Evolutionary conservation across 2,797 vertebrate species (phyloP).

Genomic region (Caiman crocodilus): DNA sequence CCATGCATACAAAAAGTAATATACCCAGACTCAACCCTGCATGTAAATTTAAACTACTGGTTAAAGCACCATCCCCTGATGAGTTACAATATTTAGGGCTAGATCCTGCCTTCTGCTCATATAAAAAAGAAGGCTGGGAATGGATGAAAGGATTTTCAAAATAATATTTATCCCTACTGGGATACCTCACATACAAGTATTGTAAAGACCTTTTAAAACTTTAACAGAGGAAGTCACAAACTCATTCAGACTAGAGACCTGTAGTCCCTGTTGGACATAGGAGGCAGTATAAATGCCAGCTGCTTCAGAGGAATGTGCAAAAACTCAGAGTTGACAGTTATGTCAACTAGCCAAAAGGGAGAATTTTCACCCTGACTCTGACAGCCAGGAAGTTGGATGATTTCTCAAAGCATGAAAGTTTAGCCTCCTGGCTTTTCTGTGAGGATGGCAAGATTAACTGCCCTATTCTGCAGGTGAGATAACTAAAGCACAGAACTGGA

Average conservation of each 20-base stretch:
- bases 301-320: background rate
- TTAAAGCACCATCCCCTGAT: background rate
- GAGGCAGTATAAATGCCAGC: background rate
- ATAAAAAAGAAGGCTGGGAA: background rate
- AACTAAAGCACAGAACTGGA: background rate
- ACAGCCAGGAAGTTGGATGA: background rate
- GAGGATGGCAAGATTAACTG: background rate
- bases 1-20: accelerated
- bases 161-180: background rate
- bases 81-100: accelerated
- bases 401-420: background rate
- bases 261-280: background rate
- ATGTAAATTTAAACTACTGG: background rate
- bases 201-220: background rate
- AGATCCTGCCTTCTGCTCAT: background rate
- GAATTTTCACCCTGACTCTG: background rate
- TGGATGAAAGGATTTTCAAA: background rate
- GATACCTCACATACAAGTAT: no score
- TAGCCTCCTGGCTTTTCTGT: background rate
- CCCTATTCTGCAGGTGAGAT: background rate
- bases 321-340: background rate
- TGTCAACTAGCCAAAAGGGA: background rate
- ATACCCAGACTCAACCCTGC: background rate
- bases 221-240: background rate
- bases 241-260: background rate